Conservation (phyloP, 2,113 vertebrate genomes). For the Platichthys stellatus region DNA sequence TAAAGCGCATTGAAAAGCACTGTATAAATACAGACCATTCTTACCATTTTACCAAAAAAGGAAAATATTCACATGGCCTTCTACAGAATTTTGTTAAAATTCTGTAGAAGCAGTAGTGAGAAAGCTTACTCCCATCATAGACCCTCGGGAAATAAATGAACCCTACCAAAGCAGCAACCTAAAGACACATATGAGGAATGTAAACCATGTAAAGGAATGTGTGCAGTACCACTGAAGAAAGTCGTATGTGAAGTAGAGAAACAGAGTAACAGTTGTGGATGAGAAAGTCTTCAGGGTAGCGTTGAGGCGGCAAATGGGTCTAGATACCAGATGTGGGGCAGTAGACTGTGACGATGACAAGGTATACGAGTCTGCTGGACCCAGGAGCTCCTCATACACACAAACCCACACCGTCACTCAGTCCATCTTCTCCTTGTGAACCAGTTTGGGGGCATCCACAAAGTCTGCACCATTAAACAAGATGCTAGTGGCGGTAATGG, state of each 20-base stretch:
- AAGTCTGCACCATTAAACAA: conserved; percentile 96
- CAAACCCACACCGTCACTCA: conserved; percentile 87
- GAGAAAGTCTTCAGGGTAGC: neutral
- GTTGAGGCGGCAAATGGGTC: conserved; percentile 41
- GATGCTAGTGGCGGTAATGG: conserved; percentile 92
- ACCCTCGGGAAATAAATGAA: neutral
- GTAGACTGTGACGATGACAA: conserved; percentile 16
- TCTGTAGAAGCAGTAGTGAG: neutral
- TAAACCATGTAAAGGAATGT: conserved; percentile 13
- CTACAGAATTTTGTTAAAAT: neutral
- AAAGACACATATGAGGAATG: neutral
- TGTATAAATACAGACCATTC: neutral
- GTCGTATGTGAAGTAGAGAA: neutral
- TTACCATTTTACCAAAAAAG: neutral
- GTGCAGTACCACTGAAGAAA: conserved; percentile 11
- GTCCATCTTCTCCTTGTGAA: conserved; percentile 99
- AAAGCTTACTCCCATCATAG: neutral
- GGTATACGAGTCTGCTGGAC: conserved; percentile 76
- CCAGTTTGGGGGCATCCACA: conserved; percentile 94
- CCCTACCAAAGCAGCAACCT: neutral
- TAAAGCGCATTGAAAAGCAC: too few relatives aligned
- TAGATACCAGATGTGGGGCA: conserved; percentile 26
- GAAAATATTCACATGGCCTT: neutral
- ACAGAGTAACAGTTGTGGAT: neutral
- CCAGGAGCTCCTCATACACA: conserved; percentile 86